A percentile compares a stretch with the other conserved stretches of the same genome.
Evolutionary conservation across 30 jellyfish, hydroid and myxozoan genomes (phyloP).

Genomic region (Aurelia aurita): DNA sequence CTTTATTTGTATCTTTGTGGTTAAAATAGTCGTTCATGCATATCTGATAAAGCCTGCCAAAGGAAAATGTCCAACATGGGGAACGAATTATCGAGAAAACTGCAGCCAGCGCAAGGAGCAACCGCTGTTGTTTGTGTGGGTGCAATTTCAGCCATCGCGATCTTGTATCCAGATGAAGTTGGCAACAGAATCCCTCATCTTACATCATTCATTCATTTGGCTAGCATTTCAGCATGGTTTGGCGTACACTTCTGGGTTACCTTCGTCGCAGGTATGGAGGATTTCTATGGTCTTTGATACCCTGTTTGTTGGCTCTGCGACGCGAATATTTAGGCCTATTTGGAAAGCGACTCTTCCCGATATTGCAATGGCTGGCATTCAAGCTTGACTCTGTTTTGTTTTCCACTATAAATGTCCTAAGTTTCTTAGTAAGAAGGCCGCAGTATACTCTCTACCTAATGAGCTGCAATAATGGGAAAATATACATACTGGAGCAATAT

Average conservation of each 20-base stretch:
- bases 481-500: too few relatives aligned
- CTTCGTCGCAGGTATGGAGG: slow-evolving; percentile 69
- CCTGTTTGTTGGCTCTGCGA: not conserved
- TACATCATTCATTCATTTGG: slow-evolving; percentile 49
- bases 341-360: too few relatives aligned
- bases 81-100: slow-evolving; percentile 34
- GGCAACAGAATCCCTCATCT: slow-evolving; percentile 24
- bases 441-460: too few relatives aligned
- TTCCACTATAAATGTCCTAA: too few relatives aligned
- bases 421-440: too few relatives aligned
- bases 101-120: slow-evolving; percentile 78
- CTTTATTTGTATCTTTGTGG: too few relatives aligned
- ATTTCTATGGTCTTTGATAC: not conserved
- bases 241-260: slow-evolving; percentile 82
- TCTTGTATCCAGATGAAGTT: slow-evolving; percentile 38
- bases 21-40: too few relatives aligned
- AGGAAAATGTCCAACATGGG: slow-evolving; percentile 34
- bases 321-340: not conserved
- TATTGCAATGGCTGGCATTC: too few relatives aligned
- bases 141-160: slow-evolving; percentile 45
- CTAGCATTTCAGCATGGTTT: slow-evolving; percentile 60
- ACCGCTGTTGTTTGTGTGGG: slow-evolving; percentile 60
- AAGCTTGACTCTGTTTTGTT: too few relatives aligned
- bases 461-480: too few relatives aligned
- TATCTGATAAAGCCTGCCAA: too few relatives aligned